Evolutionary conservation across 2,797 vertebrate genomes (phyloP), one percentile per base, ranked within the genome.

Genomic region (Amniataba percoides): DNA sequence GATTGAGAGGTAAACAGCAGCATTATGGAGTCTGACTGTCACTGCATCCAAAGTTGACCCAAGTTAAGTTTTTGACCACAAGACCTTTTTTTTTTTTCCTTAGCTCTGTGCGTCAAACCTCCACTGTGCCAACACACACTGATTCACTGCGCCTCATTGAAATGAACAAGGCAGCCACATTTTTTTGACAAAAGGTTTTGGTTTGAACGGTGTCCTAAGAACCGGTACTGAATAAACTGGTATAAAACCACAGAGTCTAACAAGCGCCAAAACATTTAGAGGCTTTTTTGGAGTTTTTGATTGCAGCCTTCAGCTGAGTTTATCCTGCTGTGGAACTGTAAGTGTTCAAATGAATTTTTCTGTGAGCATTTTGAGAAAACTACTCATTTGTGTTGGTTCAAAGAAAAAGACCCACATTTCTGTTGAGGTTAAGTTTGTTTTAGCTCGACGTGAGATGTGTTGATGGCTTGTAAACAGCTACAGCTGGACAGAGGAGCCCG

Each of bases 381-480:
- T n/a, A 40, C 3, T 39, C 21, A 23, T 51, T 63, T 14, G 18
- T 18, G 9, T 65, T 23, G 13, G 5, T 70, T 51, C n/a, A 72
- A 43, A 62, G 19, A 75, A 71, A 55, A 73, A 12, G 40, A 42
- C 23, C 53, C 27, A n/a, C 14, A 9, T 8, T 40, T 3, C n/a
- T n/a, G 11, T 31, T 16, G n/a, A 52, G 53, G 62, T 78, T 58
- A 40, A 46, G 62, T 79, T 84, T 74, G 65, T 71, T 82, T 82
- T 8, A 69, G 71, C 53, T 62, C n/a, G 40, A 62, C n/a, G 7
- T 9, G 43, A 77, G 51, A 66, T 51, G 78, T 68, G 69, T 45
- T 36, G 67, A 84, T 59, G 60, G 65, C 34, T 55, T 52, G 71
- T 78, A 80, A 85, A 84, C 48, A 80, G 64, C 80, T 82, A 79